A percentile compares a stretch with the other conserved stretches of the same genome.
Conservation (phyloP, 2,113 vertebrate species). For the Onychorhynchus coronatus region DNA sequence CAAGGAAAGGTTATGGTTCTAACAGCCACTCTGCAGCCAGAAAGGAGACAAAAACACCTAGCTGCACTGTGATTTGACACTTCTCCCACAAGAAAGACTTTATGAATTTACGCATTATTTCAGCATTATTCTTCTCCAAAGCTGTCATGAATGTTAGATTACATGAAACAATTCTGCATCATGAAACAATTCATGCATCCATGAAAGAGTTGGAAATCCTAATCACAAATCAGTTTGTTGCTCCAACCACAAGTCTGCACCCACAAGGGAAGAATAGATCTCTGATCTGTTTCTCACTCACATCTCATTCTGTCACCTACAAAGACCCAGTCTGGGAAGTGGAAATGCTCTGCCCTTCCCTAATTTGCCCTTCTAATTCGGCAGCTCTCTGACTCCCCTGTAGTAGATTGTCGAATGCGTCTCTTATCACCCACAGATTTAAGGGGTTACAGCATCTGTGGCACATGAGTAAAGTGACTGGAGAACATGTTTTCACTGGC, state of each 20-base stretch:
- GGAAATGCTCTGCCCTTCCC: not conserved
- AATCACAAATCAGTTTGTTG: not conserved
- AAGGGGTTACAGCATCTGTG: not conserved
- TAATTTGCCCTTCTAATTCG: not conserved
- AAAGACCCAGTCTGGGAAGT: not conserved
- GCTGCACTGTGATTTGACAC: not conserved
- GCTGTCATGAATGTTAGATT: not conserved
- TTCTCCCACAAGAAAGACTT: not conserved
- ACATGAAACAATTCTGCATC: not conserved
- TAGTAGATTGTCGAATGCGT: not conserved
- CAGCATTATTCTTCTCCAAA: not conserved
- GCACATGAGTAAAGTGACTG: not conserved
- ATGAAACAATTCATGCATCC: not conserved
- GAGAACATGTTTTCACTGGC: not conserved
- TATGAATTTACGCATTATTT: not conserved
- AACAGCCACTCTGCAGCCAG: accelerated
- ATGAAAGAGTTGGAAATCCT: not conserved
- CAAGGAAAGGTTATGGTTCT: not conserved
- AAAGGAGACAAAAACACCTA: not conserved
- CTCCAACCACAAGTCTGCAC: not conserved
- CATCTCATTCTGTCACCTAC: not conserved
- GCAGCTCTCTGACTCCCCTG: not conserved
- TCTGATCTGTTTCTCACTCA: not conserved
- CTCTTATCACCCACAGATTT: not conserved
- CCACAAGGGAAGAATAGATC: not conserved